A percentile compares a stretch with the other conserved stretches of the same genome.
phyloP scores from a whole-genome alignment of 2,888 invertebrate genomes.

The Himalopsyche anomala region DNA sequence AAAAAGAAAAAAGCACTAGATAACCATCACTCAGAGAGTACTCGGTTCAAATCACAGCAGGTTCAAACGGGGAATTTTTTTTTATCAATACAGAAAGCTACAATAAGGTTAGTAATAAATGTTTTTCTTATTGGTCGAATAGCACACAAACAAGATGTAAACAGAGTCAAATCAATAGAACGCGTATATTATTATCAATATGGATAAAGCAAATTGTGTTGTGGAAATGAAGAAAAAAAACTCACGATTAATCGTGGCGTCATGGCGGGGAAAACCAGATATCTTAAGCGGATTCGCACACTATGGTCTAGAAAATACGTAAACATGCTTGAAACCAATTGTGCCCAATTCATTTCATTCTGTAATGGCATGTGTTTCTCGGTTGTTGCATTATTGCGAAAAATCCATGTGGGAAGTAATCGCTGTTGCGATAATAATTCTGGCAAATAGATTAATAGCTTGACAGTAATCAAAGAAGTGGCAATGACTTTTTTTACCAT shows the following conservation, averaged over 20 bases:
- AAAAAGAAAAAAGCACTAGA: too few relatives aligned
- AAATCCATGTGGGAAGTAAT: conserved; percentile 1
- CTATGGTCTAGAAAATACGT: background rate
- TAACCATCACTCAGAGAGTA: too few relatives aligned
- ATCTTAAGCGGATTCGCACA: background rate
- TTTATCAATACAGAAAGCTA: too few relatives aligned
- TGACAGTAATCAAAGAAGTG: background rate
- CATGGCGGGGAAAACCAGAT: conserved; percentile 13
- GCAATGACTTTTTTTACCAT: too few relatives aligned
- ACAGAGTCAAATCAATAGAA: background rate
- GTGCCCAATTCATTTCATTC: conserved; percentile 35
- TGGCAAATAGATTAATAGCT: conserved; percentile 4
- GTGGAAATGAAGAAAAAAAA: background rate
- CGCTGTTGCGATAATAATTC: background rate
- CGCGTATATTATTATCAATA: conserved; percentile 1
- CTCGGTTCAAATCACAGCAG: too few relatives aligned
- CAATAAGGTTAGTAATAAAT: too few relatives aligned
- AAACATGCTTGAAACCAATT: conserved; percentile 2
- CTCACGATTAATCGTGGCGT: background rate
- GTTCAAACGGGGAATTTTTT: too few relatives aligned
- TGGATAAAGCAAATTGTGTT: background rate
- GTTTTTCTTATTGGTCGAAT: too few relatives aligned
- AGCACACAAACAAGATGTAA: too few relatives aligned
- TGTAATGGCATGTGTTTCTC: background rate
- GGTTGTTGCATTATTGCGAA: conserved; percentile 12